Evolutionary conservation across 2,113 vertebrate genomes (phyloP), one percentile per base, ranked within the genome.

Genomic region (Prunella himalayana): DNA sequence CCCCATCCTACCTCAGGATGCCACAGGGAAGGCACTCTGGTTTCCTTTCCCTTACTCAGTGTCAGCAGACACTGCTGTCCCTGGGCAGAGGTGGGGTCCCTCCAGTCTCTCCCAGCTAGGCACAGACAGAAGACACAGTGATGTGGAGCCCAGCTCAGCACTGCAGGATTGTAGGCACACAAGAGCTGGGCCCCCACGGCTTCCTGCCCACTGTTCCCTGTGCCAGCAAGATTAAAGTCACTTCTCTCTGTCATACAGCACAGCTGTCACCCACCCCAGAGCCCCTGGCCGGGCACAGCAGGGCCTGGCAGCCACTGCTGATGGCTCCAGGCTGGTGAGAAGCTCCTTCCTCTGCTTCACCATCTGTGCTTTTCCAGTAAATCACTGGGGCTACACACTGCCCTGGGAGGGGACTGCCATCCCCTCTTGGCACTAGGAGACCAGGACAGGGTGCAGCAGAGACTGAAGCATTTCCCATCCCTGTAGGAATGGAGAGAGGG

Each of bases 121-220:
- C 42, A 16, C 54, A n/a, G 31, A 6, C 20, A 41, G 72, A 9
- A 33, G 28, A 25, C 60, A 41, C 39, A 47, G 15, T 3, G 72
- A n/a, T 0, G 0, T 0, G 15, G 31, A 28, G 4, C n/a, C 47
- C 18, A 30, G 72, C 59, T 47, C n/a, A 44, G 44, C 13, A 24
- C 45, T 0, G 2, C 65, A 63, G 65, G 31, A 39, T 39, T 2
- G 1, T 5, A 14, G 37, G n/a, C 75, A 68, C 44, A 2, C 0
- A 1, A 39, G 22, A 31, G 73, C 37, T 57, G 42, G 47, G 82
- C 3, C 12, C 41, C 51, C 78, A 20, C 20, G 2, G 69, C 78
- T 75, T 92, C 90, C 90, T 63, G 73, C 24, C 37, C 1, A 2
- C 60, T 37, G n/a, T 0, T 6, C 64, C 64, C 68, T 65, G 77